These are phyloP conservation scores for Gymnarchus niloticus DNA, from an alignment of 2,113 vertebrate species.

Conservation along the genomic window DNA sequence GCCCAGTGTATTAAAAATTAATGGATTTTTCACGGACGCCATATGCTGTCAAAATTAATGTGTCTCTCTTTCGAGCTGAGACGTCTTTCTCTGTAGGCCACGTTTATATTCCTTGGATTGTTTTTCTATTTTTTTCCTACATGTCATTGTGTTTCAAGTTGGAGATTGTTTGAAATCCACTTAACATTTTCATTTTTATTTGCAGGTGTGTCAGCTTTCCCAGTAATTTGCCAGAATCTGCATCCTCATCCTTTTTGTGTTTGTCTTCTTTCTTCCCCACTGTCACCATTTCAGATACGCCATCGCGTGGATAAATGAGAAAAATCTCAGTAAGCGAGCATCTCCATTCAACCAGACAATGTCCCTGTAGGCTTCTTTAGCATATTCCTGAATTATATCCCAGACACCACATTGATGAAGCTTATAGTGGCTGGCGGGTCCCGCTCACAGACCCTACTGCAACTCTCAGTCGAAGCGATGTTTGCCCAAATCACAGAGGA, in stretches of 20 bases:
- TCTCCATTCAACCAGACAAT: neutral
- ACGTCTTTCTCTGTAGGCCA: constrained; percentile 51
- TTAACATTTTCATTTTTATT: constrained; percentile 8
- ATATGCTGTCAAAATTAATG: constrained; percentile 70
- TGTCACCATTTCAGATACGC: neutral
- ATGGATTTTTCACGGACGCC: constrained; percentile 65
- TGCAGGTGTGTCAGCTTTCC: neutral
- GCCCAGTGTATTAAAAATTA: constrained; percentile 70
- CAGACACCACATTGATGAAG: neutral
- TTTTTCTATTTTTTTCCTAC: neutral
- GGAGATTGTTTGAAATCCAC: constrained; percentile 9
- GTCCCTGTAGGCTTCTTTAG: neutral
- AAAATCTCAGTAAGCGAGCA: neutral
- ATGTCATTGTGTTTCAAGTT: constrained; percentile 4
- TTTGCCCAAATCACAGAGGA: neutral
- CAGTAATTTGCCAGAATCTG: neutral
- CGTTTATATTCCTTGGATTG: neutral
- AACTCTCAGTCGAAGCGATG: too few relatives aligned
- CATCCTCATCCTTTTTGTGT: neutral
- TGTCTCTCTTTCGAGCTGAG: constrained; percentile 58
- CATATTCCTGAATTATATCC: neutral
- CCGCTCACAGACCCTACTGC: neutral
- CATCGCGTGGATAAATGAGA: neutral
- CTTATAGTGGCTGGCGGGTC: neutral
- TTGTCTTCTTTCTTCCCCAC: neutral